These are phyloP conservation scores for Cataglyphis rosenhaueri DNA, from an alignment of 2,888 invertebrate genomes.

Conservation along the genomic window DNA sequence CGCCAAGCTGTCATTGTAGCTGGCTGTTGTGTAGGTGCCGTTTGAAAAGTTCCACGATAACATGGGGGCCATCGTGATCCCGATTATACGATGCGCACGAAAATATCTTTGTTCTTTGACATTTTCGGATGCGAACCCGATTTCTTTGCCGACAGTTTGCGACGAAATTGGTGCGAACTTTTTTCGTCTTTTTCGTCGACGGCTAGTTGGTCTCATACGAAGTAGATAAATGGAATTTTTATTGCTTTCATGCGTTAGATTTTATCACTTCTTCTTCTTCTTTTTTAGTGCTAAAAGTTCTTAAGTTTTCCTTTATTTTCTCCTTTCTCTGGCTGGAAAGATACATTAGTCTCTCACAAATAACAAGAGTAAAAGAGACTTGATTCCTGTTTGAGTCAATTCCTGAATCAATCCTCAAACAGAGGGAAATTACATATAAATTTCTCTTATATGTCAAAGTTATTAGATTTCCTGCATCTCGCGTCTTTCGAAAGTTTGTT, in stretches of 20 bases:
- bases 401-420: neutral
- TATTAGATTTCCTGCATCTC: neutral
- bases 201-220: neutral
- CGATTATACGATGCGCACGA: neutral
- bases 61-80: conserved; percentile 48
- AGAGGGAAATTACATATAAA: neutral
- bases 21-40: neutral
- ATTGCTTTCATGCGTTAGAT: neutral
- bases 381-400: neutral
- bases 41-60: conserved; percentile 5
- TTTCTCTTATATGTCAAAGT: neutral
- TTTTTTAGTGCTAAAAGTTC: neutral
- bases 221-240: neutral
- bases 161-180: neutral
- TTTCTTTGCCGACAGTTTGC: neutral
- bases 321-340: neutral
- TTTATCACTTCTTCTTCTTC: neutral
- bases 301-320: neutral
- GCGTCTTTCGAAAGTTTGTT: neutral
- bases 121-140: neutral
- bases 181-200: neutral
- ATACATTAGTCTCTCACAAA: neutral
- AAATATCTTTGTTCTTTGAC: neutral
- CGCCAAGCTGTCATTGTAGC: neutral
- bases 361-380: neutral